Percentiles rank a stretch among this genome's conserved stretches.
These are phyloP conservation scores for Nysson spinosus DNA, from an alignment of 2,888 invertebrate genomes.

Conservation along the genomic window DNA sequence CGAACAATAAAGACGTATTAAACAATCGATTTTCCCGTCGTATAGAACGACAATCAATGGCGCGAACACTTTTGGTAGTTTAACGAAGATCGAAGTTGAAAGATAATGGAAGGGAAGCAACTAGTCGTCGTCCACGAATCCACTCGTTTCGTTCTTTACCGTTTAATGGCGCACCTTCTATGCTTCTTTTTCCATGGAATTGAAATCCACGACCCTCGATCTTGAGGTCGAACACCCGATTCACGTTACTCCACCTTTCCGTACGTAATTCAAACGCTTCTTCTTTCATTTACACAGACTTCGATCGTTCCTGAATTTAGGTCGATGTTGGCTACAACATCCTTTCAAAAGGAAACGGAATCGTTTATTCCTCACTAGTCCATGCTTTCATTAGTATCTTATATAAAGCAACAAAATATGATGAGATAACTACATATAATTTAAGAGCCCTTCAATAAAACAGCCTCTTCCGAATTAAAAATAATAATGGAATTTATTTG, in stretches of 20 bases:
- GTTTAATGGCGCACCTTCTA: slow-evolving; percentile 25
- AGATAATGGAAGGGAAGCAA: slow-evolving; percentile 48
- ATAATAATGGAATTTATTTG: too few species aligned
- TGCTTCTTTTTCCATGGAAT: slow-evolving; percentile 35
- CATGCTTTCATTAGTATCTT: slow-evolving; percentile 40
- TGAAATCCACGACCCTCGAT: slow-evolving; percentile 43
- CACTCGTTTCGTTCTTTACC: slow-evolving; percentile 17
- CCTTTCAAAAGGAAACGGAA: slow-evolving; percentile 34
- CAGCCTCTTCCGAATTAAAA: too few species aligned
- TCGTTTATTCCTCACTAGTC: slow-evolving; percentile 34
- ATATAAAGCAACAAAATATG: slow-evolving; percentile 16
- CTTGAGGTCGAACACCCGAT: slow-evolving; percentile 24
- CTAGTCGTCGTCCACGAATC: slow-evolving; percentile 46
- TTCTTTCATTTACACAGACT: slow-evolving; percentile 44
- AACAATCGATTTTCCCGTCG: slow-evolving; percentile 35
- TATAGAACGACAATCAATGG: slow-evolving; percentile 26
- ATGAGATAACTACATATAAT: slow-evolving; percentile 21
- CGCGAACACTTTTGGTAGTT: slow-evolving; percentile 28
- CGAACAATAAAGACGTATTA: slow-evolving; percentile 41
- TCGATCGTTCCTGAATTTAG: slow-evolving; percentile 23
- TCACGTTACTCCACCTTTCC: slow-evolving; percentile 32
- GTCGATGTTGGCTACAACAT: slow-evolving; percentile 16
- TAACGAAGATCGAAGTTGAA: slow-evolving; percentile 45
- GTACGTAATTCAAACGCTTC: slow-evolving; percentile 36
- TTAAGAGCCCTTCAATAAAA: slow-evolving; percentile 3